phyloP scores from a whole-genome alignment of 2,797 vertebrate genomes.

The Mionectes olivaceus region DNA sequence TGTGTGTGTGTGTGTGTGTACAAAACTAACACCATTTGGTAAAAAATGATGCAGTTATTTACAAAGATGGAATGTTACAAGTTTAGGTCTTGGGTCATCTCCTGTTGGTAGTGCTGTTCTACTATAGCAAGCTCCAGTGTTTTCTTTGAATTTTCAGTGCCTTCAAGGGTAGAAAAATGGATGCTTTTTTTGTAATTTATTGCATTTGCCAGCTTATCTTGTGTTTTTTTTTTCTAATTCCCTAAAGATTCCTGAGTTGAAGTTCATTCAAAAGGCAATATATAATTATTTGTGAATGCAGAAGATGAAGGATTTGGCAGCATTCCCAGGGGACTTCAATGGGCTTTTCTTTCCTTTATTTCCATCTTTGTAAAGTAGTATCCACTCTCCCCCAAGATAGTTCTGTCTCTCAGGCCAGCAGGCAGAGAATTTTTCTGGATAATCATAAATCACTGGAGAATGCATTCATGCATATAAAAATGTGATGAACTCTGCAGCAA shows the following conservation, averaged over 20 bases:
- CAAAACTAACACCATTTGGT: background rate
- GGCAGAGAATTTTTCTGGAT: constrained; percentile 15
- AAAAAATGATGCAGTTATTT: background rate
- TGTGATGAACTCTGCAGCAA: background rate
- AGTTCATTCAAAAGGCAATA: background rate
- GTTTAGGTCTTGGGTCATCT: background rate
- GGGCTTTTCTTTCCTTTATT: constrained; percentile 21
- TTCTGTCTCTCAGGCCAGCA: constrained; percentile 4
- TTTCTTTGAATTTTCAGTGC: background rate
- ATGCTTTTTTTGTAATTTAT: background rate
- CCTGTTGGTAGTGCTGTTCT: background rate
- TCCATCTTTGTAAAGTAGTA: background rate
- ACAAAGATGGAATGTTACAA: background rate
- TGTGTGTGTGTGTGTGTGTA: too few relatives aligned
- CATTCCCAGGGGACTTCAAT: background rate
- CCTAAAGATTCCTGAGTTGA: background rate
- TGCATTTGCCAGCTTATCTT: background rate
- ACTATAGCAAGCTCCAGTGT: background rate
- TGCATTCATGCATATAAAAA: background rate
- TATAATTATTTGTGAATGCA: constrained; percentile 6
- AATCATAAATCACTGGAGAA: constrained; percentile 15
- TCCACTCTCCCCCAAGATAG: background rate
- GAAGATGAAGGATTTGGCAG: background rate
- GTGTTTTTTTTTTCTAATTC: background rate
- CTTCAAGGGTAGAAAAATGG: background rate